Percentiles rank a stretch among this genome's conserved stretches.
Conservation (phyloP, 2,797 vertebrate genomes). For the Melanogrammus aeglefinus region DNA sequence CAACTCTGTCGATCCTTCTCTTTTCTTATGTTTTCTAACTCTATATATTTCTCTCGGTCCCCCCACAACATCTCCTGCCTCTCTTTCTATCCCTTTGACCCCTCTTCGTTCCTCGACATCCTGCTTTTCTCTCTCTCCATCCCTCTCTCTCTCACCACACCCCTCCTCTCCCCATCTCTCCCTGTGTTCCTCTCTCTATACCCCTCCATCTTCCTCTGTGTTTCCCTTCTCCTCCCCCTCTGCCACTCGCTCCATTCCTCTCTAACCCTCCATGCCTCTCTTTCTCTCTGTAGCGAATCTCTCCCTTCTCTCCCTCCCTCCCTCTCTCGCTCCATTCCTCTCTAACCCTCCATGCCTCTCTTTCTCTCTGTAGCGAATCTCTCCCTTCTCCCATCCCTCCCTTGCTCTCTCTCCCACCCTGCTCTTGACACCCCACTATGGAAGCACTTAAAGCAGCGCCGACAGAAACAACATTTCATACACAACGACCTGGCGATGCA, state of each 20-base stretch:
- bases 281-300: neutral
- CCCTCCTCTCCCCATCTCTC: neutral
- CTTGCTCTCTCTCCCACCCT: conserved; percentile 10
- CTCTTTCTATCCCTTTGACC: neutral
- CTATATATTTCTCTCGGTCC: neutral
- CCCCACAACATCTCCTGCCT: too few relatives aligned
- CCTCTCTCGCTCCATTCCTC: neutral
- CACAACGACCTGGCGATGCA: conserved; percentile 18
- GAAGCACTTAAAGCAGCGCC: conserved; percentile 52
- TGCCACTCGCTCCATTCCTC: neutral
- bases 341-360: neutral
- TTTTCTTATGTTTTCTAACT: neutral
- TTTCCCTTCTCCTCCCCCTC: too few relatives aligned
- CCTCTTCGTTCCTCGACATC: neutral
- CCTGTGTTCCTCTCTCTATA: neutral
- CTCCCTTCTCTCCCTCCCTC: too few relatives aligned
- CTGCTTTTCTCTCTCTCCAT: neutral
- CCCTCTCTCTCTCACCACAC: neutral
- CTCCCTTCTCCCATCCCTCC: neutral
- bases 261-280: neutral
- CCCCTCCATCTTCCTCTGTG: too few relatives aligned
- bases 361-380: neutral
- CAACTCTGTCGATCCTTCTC: neutral
- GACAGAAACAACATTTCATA: conserved; percentile 48
- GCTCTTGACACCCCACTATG: conserved; percentile 33